Percentiles rank a stretch among this genome's conserved stretches.
phyloP scores from a whole-genome alignment of 2,797 vertebrate genomes.

The Oreonectes daqikongensis region DNA sequence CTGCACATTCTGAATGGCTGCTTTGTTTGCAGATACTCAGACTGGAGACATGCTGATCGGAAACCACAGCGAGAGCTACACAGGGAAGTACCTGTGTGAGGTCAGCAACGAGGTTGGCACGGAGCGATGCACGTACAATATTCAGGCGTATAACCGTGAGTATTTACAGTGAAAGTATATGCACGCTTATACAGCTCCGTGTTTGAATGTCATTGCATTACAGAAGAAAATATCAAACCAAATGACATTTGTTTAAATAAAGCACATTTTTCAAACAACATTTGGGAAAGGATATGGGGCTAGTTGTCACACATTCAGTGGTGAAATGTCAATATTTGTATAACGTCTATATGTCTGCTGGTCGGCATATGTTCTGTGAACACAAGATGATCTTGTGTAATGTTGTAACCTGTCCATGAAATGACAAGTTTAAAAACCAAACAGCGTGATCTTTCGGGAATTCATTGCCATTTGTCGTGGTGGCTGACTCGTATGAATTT shows the following conservation, averaged over 20 bases:
- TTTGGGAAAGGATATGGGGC: not conserved
- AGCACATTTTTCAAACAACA: not conserved
- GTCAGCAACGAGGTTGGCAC: constrained; percentile 83
- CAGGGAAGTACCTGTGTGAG: constrained; percentile 82
- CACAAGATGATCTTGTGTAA: too few relatives aligned
- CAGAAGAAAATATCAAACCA: not conserved
- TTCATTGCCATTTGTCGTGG: too few relatives aligned
- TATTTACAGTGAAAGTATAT: constrained; percentile 49
- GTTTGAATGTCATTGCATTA: constrained; percentile 11
- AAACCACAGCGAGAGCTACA: constrained; percentile 76
- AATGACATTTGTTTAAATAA: not conserved
- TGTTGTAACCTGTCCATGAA: too few relatives aligned
- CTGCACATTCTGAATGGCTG: constrained; percentile 23
- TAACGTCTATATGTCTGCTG: not conserved
- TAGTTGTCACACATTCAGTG: not conserved
- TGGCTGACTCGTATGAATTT: not conserved
- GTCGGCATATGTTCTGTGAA: not conserved
- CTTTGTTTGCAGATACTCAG: constrained; percentile 67
- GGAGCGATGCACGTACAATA: constrained; percentile 74
- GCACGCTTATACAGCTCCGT: constrained; percentile 39
- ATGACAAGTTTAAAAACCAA: too few relatives aligned
- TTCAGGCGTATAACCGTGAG: constrained; percentile 79
- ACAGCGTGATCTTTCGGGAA: too few relatives aligned
- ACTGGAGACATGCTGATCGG: constrained; percentile 82
- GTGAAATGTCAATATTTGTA: not conserved